Evolutionary conservation across 2,888 invertebrate genomes (phyloP).

Genomic region (Sclerodermus sp.): DNA sequence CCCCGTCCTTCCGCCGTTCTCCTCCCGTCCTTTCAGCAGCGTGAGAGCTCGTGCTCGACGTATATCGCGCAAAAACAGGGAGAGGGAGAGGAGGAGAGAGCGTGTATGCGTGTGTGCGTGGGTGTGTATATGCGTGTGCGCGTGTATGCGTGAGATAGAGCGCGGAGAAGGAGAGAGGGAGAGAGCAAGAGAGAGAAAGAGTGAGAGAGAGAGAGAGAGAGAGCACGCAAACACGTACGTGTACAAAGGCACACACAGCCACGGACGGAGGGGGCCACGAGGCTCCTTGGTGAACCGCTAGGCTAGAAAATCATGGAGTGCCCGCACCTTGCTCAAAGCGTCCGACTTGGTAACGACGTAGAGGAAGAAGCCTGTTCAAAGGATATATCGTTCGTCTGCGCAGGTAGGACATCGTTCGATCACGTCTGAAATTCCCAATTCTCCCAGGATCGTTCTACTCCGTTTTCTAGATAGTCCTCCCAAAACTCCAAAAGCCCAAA

Average conservation of each 20-base stretch:
- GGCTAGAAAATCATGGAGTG: slow-evolving; percentile 65
- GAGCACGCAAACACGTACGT: slow-evolving; percentile 22
- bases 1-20: slow-evolving; percentile 19
- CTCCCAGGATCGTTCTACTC: background rate
- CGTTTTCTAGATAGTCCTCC: background rate
- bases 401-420: slow-evolving; percentile 60
- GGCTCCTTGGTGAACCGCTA: slow-evolving; percentile 32
- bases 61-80: slow-evolving; percentile 6
- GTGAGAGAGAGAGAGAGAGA: slow-evolving; percentile 18
- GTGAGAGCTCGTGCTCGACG: too few relatives aligned
- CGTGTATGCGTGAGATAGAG: too few relatives aligned
- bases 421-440: background rate
- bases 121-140: slow-evolving; percentile 21
- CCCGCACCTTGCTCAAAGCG: slow-evolving; percentile 69
- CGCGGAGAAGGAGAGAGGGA: slow-evolving; percentile 14
- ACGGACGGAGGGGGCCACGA: slow-evolving; percentile 33
- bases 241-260: slow-evolving; percentile 17
- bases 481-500: background rate
- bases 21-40: slow-evolving; percentile 11
- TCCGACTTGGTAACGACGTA: slow-evolving; percentile 54
- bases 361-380: slow-evolving; percentile 58
- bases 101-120: slow-evolving; percentile 16
- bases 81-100: slow-evolving; percentile 6
- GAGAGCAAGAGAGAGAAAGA: slow-evolving; percentile 7
- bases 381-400: slow-evolving; percentile 62